phyloP scores from a whole-genome alignment of 2,797 vertebrate genomes.

The Morus bassanus region DNA sequence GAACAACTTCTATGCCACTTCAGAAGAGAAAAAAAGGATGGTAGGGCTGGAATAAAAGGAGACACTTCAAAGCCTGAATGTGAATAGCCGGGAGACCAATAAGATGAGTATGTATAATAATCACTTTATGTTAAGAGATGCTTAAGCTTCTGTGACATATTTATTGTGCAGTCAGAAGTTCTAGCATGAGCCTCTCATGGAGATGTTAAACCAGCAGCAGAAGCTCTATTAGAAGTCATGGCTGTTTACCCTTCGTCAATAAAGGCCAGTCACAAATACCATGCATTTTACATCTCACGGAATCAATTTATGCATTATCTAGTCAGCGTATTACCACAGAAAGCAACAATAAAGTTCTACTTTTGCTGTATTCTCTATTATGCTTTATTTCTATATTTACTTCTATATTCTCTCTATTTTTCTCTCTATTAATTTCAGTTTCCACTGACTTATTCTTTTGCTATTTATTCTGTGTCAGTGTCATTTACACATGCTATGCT shows the following conservation, averaged over 20 bases:
- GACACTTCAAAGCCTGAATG: slow-evolving; percentile 24
- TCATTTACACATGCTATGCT: not conserved
- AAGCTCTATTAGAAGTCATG: not conserved
- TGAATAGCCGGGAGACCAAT: slow-evolving; percentile 1
- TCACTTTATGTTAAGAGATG: not conserved
- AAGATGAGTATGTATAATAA: not conserved
- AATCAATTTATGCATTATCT: not conserved
- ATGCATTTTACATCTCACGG: not conserved
- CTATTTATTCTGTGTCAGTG: not conserved
- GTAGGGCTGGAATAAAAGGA: slow-evolving; percentile 7
- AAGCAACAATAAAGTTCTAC: not conserved
- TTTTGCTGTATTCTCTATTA: not conserved
- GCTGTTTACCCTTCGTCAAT: not conserved
- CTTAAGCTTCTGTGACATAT: slow-evolving; percentile 6
- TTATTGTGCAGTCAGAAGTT: not conserved
- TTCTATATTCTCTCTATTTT: not conserved
- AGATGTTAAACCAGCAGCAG: not conserved
- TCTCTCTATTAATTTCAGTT: not conserved
- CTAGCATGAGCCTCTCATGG: not conserved
- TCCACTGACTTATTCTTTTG: not conserved
- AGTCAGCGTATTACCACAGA: not conserved
- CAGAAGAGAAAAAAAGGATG: not conserved
- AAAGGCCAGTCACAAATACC: not conserved
- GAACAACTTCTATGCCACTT: not conserved
- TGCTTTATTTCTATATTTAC: too few species aligned